Evolutionary conservation across 35 echinoderm and acorn worm species (phyloP).

Genomic region (Chiridota heheva): DNA sequence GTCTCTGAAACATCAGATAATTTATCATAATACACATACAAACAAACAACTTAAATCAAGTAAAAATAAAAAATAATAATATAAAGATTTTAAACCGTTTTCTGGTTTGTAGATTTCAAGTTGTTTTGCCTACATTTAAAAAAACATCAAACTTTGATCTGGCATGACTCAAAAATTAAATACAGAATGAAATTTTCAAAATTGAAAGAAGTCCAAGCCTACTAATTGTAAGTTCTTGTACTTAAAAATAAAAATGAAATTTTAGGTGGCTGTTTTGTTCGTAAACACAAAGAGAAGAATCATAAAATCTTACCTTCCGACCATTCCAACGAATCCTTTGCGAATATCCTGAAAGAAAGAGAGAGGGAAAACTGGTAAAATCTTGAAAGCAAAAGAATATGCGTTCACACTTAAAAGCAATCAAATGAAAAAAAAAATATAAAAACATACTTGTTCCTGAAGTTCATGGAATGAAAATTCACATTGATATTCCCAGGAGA

Average conservation of each 20-base stretch:
- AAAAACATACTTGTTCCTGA: no score
- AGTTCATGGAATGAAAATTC: no score
- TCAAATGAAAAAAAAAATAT: no score
- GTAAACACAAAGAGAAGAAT: background rate
- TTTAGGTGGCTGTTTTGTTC: background rate
- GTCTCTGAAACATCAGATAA: background rate
- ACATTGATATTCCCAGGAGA: no score
- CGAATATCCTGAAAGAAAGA: slow-evolving; percentile 58
- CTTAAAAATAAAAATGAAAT: background rate
- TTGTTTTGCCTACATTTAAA: no score
- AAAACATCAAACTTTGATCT: no score
- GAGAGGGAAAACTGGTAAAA: background rate
- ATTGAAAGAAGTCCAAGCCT: background rate
- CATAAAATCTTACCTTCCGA: slow-evolving; percentile 47
- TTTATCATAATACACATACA: background rate
- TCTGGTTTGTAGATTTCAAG: no score
- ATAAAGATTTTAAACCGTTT: no score
- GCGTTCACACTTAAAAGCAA: no score
- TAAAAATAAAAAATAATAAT: no score
- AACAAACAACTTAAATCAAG: no score
- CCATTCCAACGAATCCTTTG: slow-evolving; percentile 71
- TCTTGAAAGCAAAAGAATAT: no score
- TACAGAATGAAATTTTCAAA: background rate
- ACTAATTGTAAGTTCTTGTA: background rate
- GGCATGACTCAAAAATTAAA: background rate